Conservation (phyloP, 1,140 invertebrate species). For the Thaumetopoea pityocampa region DNA sequence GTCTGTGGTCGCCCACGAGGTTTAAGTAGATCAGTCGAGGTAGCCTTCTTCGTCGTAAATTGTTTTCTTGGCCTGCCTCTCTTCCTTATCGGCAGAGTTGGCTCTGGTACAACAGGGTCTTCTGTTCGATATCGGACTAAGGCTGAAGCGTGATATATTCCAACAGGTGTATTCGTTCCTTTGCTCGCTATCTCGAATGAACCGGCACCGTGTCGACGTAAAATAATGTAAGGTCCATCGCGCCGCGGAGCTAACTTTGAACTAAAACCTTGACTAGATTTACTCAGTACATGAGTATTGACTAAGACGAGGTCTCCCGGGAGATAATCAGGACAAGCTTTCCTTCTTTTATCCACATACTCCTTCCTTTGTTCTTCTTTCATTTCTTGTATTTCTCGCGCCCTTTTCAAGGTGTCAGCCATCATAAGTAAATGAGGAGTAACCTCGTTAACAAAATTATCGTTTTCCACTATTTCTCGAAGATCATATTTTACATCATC, state of each 20-base stretch:
- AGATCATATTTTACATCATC: conserved; percentile 17
- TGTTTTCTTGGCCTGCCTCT: conserved; percentile 10
- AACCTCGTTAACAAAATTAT: conserved; percentile 19
- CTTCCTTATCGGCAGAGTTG: not conserved
- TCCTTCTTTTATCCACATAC: conserved; percentile 7
- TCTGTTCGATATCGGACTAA: not conserved
- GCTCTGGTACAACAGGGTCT: not conserved
- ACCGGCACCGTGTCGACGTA: conserved; percentile 5
- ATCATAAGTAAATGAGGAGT: conserved; percentile 11
- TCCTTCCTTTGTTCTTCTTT: conserved; percentile 18
- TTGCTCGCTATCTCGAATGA: conserved; percentile 9
- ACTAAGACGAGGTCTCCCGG: conserved; percentile 11
- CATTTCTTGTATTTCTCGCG: conserved; percentile 8
- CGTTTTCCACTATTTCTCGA: conserved; percentile 9
- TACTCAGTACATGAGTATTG: conserved; percentile 5
- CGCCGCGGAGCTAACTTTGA: conserved; percentile 12
- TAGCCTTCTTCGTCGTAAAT: no score
- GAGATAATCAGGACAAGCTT: not conserved
- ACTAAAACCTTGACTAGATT: conserved; percentile 7
- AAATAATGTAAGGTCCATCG: conserved; percentile 18
- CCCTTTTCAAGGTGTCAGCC: conserved; percentile 8
- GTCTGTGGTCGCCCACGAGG: no score
- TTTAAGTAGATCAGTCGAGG: no score
- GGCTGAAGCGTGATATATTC: conserved; percentile 17
- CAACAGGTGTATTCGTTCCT: not conserved